Evolutionary conservation across 2,888 invertebrate genomes (phyloP).

Genomic region (Punctoribates punctum): DNA sequence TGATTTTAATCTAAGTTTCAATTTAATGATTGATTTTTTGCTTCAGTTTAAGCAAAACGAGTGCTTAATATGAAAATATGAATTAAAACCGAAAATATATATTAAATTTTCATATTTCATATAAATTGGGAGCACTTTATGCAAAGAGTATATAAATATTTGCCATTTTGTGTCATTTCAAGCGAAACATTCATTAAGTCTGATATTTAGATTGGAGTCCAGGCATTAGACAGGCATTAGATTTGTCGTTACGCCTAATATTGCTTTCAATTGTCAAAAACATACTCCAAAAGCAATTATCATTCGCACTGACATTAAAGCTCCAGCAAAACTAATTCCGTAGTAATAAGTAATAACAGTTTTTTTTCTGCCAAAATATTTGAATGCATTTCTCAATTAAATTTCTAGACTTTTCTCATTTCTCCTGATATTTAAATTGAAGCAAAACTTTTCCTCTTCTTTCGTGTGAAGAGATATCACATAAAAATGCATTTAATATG

Average conservation of each 20-base stretch:
- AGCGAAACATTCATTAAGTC: not conserved
- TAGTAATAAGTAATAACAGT: not conserved
- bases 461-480: too few species aligned
- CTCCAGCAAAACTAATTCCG: not conserved
- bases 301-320: not conserved
- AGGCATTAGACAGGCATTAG: too few species aligned
- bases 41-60: not conserved
- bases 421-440: not conserved
- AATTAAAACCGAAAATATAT: not conserved
- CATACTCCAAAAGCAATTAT: not conserved
- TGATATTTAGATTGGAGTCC: not conserved
- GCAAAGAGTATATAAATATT: not conserved
- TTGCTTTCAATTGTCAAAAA: constrained; percentile 20
- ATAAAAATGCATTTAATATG: not conserved
- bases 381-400: not conserved
- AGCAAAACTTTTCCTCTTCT: not conserved
- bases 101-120: not conserved
- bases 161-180: not conserved
- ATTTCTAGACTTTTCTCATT: not conserved
- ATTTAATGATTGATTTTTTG: not conserved
- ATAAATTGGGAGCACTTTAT: not conserved
- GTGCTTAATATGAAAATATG: not conserved
- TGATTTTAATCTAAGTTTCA: too few species aligned
- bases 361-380: not conserved
- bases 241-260: not conserved